phyloP scores from a whole-genome alignment of 2,888 invertebrate species.

The Callosobruchus maculatus region DNA sequence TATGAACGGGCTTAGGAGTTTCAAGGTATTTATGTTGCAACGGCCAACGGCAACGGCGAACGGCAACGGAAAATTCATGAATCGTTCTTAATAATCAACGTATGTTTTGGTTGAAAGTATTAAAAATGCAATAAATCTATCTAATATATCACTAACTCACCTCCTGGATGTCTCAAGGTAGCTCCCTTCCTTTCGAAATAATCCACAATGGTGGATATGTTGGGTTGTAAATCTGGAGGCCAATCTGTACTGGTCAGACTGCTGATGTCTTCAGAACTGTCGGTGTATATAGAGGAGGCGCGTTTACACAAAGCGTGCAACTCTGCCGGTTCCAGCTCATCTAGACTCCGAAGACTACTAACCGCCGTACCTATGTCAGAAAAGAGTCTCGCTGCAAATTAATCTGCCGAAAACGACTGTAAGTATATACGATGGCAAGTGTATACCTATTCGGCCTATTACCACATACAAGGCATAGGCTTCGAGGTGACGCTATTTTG shows the following conservation, averaged over 20 bases:
- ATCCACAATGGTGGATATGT: conserved; percentile 81
- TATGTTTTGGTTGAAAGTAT: no score
- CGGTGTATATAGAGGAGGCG: conserved; percentile 80
- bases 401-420: no score
- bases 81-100: no score
- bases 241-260: conserved; percentile 60
- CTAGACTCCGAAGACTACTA: conserved; percentile 57
- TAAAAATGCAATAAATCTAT: no score
- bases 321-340: conserved; percentile 58
- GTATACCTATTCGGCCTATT: no score
- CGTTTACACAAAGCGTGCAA: conserved; percentile 60
- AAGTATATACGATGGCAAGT: no score
- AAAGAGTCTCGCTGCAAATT: not conserved
- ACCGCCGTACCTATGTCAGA: conserved; percentile 46
- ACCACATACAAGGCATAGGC: no score
- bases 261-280: conserved; percentile 82
- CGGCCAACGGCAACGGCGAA: no score
- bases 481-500: no score
- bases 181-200: conserved; percentile 80
- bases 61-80: no score
- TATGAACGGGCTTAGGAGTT: no score
- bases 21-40: no score
- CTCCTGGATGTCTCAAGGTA: not conserved
- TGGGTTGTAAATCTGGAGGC: conserved; percentile 51
- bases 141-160: not conserved